These are phyloP conservation scores for Acropora tenuis DNA, from an alignment of 64 coral and sea anemone species.

Conservation along the genomic window DNA sequence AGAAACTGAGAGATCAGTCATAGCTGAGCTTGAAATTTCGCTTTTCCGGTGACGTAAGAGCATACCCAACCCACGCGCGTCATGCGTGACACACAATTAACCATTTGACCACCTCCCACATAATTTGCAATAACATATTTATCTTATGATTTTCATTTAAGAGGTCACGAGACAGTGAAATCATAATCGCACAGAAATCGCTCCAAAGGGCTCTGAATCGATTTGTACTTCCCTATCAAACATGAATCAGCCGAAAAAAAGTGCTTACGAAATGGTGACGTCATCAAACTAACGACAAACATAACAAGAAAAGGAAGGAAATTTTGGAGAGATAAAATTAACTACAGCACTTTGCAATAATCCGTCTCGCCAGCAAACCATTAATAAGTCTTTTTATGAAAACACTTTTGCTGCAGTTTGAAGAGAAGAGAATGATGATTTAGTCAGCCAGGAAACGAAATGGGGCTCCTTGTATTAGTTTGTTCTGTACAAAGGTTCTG, in stretches of 20 bases:
- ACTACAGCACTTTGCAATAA: background rate
- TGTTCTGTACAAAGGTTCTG: too few species aligned
- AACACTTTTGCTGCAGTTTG: too few species aligned
- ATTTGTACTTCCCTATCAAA: background rate
- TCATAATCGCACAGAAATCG: background rate
- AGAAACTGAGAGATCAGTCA: too few species aligned
- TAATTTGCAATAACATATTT: conserved; percentile 22
- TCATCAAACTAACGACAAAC: background rate
- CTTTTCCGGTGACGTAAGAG: conserved; percentile 37
- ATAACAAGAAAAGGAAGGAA: background rate
- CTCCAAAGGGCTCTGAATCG: background rate
- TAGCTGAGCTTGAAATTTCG: background rate
- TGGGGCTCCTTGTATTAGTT: too few species aligned
- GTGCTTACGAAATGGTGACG: background rate
- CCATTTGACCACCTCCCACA: background rate
- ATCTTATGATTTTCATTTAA: conserved; percentile 10
- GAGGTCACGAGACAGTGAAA: conserved; percentile 20
- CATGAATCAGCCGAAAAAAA: background rate
- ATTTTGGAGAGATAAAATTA: background rate
- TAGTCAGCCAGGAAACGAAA: too few species aligned
- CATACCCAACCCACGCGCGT: background rate
- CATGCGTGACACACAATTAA: conserved; percentile 40
- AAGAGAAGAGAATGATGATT: too few species aligned
- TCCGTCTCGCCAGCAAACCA: background rate
- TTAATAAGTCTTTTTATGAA: too few species aligned